Conservation (phyloP, 2,113 vertebrate genomes). For the Redunca redunca region DNA sequence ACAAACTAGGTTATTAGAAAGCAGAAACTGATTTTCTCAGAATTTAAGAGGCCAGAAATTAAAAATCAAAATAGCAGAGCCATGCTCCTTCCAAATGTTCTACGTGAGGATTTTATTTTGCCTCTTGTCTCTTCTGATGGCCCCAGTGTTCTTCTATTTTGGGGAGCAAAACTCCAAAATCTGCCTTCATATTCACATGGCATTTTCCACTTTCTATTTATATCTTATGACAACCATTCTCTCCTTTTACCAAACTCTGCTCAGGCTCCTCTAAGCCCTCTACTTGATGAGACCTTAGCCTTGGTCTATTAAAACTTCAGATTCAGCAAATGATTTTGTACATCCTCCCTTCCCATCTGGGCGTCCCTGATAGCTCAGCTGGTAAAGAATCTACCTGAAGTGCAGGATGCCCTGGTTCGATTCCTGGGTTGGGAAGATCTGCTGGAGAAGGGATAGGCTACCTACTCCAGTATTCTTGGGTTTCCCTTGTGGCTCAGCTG, state of each 20-base stretch:
- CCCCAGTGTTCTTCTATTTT: not conserved
- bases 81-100: not conserved
- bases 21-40: not conserved
- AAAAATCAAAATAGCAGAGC: not conserved
- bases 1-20: not conserved
- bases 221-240: not conserved
- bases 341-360: not conserved
- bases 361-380: not conserved
- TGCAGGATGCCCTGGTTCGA: rapidly evolving
- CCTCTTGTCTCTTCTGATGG: not conserved
- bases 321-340: not conserved
- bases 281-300: not conserved
- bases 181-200: not conserved
- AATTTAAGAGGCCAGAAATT: not conserved
- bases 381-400: not conserved
- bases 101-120: not conserved
- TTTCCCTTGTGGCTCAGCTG: not conserved
- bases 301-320: not conserved
- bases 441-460: not conserved
- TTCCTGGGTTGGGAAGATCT: not conserved
- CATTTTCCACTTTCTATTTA: not conserved
- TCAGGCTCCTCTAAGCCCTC: not conserved
- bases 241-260: not conserved
- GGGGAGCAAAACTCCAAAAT: not conserved
- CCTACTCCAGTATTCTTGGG: not conserved